Evolutionary conservation across 2,888 invertebrate genomes (phyloP).

Genomic region (Tiphia femorata): DNA sequence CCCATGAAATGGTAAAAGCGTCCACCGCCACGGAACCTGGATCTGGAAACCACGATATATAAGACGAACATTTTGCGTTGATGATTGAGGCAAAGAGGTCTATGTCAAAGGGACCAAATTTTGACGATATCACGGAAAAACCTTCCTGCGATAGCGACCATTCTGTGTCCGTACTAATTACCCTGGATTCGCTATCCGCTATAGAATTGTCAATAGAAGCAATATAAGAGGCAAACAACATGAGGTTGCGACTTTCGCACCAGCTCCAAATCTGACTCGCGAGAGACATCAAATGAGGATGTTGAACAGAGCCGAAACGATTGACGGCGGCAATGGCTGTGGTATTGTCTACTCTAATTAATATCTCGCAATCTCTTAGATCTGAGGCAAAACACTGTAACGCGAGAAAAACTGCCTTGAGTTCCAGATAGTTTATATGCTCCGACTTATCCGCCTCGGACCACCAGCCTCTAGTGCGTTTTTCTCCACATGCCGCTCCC

Average conservation of each 20-base stretch:
- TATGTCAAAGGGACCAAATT: too few relatives aligned
- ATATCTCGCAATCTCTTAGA: neutral
- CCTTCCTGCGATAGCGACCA: neutral
- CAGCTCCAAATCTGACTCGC: conserved; percentile 9
- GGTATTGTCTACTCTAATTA: conserved; percentile 14
- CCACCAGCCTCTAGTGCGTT: conserved; percentile 9
- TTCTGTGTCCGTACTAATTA: neutral
- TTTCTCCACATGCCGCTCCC: conserved; percentile 8
- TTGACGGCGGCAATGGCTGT: conserved; percentile 6
- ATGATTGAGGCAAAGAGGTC: too few relatives aligned
- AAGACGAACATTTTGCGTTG: too few relatives aligned
- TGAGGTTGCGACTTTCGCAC: neutral
- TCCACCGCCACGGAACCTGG: too few relatives aligned
- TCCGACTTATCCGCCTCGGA: neutral
- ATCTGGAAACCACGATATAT: too few relatives aligned
- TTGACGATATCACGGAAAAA: neutral
- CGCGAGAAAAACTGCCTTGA: conserved; percentile 4
- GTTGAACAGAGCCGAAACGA: neutral
- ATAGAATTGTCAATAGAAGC: neutral
- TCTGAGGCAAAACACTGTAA: conserved; percentile 6
- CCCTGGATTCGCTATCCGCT: too few relatives aligned
- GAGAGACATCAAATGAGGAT: neutral
- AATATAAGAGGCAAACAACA: conserved; percentile 9
- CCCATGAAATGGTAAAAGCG: too few relatives aligned
- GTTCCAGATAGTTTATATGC: conserved; percentile 13